Base-by-base conservation (phyloP, 2,888 invertebrate genomes). In the Strigamia transsilvanica region DNA sequence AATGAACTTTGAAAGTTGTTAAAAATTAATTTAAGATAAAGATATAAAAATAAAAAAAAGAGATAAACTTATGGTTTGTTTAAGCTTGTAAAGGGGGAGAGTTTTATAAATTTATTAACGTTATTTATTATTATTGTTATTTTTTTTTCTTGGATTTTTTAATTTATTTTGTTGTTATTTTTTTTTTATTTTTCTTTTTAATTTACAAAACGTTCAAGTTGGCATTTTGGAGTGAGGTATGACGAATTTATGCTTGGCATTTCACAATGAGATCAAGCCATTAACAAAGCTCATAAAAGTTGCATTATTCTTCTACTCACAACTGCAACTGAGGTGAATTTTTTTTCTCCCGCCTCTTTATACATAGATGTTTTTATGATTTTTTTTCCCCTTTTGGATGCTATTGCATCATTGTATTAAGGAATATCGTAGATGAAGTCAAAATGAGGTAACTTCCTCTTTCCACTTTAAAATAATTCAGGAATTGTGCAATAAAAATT, bases 251-350 rank as follows among this genome's bases (percentile, higher is more conserved):
- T 73, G 73, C 73, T 32, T 32, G 73, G 73, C 73, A 73, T 73
- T 73, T 73, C 73, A 73, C 73, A 73, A 73, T 73, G 32, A 73
- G 73, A 73, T 73, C 73, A 32, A 73, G 73, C 23, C 73, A 73
- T 73, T 73, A 73, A 73, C 73, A 73, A 15, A 73, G 73, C 23
- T 73, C 73, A 73, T 73, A 73, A 73, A 73, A 73, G 73, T 73
- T 73, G 23, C 73, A 27, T 73, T 73, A 73, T 73, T 73, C 32
- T 73, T 32, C 32, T 27, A 32, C 73, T 73, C 73, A 73, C 32
- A 73, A 73, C 73, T 27, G 73, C 27, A 15, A 73, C 12, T 32
- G 23, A 27, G 15, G 27, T 27, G 12, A 15, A 27, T 15, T 73
- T 73, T 73, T 66, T 32, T 32, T 73, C 32, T 23, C 18, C 9